Percentiles rank a stretch among this genome's conserved stretches.
These are phyloP conservation scores for Urocyon cinereoargenteus DNA, from an alignment of 2,797 vertebrate species.

Conservation along the genomic window DNA sequence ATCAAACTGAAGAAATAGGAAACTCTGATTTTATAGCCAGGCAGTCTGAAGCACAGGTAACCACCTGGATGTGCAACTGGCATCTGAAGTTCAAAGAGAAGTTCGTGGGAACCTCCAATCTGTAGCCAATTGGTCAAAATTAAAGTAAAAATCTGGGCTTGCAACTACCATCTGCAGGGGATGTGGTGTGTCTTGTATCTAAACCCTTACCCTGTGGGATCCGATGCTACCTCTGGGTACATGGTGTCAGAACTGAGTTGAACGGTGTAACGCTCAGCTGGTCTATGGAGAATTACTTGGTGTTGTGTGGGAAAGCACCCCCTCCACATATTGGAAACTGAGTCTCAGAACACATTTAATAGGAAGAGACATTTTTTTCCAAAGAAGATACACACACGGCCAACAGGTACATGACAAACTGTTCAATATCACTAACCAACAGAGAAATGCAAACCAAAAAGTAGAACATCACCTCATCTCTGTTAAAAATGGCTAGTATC, in stretches of 20 bases:
- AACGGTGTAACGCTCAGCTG: not conserved
- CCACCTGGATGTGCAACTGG: not conserved
- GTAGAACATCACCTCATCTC: not conserved
- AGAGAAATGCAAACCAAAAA: not conserved
- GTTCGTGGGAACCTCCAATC: not conserved
- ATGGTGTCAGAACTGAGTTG: not conserved
- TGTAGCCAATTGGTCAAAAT: not conserved
- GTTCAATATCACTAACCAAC: not conserved
- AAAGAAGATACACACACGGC: not conserved
- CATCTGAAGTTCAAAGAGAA: not conserved
- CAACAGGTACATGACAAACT: not conserved
- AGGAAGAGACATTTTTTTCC: not conserved
- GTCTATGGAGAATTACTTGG: not conserved
- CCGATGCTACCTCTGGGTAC: not conserved
- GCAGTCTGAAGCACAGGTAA: not conserved
- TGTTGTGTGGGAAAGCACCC: not conserved
- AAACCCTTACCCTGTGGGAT: not conserved
- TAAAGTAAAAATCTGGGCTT: not conserved
- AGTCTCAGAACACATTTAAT: not conserved
- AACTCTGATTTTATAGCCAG: not conserved
- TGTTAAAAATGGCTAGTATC: not conserved
- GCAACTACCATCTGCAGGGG: not conserved
- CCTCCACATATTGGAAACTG: not conserved
- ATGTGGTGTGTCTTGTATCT: not conserved
- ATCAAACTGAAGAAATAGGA: not conserved